Base-by-base conservation (phyloP, 2,113 vertebrate genomes). In the Neofelis nebulosa region DNA sequence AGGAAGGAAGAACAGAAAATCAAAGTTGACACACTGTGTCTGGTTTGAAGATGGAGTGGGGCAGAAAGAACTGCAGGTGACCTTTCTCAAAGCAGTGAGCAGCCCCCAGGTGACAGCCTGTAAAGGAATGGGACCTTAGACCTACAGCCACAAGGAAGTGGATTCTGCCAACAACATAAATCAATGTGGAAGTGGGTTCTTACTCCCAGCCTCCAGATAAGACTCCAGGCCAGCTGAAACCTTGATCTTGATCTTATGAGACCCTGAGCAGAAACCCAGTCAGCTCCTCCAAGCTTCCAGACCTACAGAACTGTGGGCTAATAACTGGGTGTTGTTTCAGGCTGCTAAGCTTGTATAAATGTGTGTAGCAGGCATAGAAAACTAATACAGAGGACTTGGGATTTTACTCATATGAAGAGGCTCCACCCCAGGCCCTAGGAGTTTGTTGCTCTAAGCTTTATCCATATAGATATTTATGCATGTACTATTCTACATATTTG, bases 251-350 rank as follows among this genome's bases (percentile, higher is more conserved):
- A 33, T 48, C 29, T 92, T 85, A 65, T 21, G 78, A 91, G 82
- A 92, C 78, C 38, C 63, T 74, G 45, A 79, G 81, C 29, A 68
- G 65, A 96, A 96, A 97, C 33, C 4, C 61, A 66, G n/a, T 38
- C 23, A 63, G 68, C 52, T 82, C 45, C 65, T 36, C 29, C 15
- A 15, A 88, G 65, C 74, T 85, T 95, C 79, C 52, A 45, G n/a
- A 83, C 45, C 66, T 71, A 63, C 9, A 84, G 36, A 97, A 68
- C 68, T 84, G 68, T 95, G 73, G 89, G 52, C 21, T 94, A 92
- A 79, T 87, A 91, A 96, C 50, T 48, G 69, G n/a, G 48, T 83
- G 25, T 41, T 88, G n/a, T 94, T 97, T 80, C 80, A 87, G 92
- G n/a, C 79, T 63, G 19, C 73, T 57, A 50, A 55, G 3, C 82